Evolutionary conservation across 2,797 vertebrate species (phyloP), one percentile per base, ranked within the genome.

Genomic region (Enteromius radiatus): DNA sequence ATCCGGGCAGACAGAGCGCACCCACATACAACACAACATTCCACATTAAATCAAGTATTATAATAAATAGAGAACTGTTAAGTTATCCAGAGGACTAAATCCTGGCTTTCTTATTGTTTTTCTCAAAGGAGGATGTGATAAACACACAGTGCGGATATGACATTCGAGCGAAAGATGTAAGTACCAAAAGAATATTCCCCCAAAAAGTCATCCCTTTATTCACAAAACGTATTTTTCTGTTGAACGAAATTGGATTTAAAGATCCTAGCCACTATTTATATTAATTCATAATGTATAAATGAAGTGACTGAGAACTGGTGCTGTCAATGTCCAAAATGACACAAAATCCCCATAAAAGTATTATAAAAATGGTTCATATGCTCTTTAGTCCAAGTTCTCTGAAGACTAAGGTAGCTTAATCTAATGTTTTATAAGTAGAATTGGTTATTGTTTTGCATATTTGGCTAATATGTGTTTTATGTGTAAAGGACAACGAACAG

Each of bases 61-160:
- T 45, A 45, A 14, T 45, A 45, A 45, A 14, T 14, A 45, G 43
- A 45, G 43, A 45, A 45, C 43, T 14, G 43, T 59, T 70, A 45
- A 45, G 12, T 56, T 71, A 26, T 45, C 21, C 41, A 26, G 10
- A 64, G 14, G 12, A 41, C 9, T 52, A 10, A 76, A 10, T 70
- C 11, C 81, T 61, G 21, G 5, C 52, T 43, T 68, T 31, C 15
- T 52, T 17, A 5, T 12, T 68, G 49, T 88, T 85, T 87, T 89
- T 78, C 89, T 84, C 78, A 9, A 92, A 99, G 98, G 98, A 99
- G 91, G 98, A 99, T 69, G 98, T 99, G 88, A 99, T 99, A 92
- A 99, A 99, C 92, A 99, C 98, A 70, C 98, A 99, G 88, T 99
- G 98, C 93, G 98, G 98, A 88, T 99, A 99, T 0, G 98, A 99